Percentiles rank a stretch among this genome's conserved stretches.
These are phyloP conservation scores for Pasiphila rectangulata DNA, from an alignment of 2,888 invertebrate genomes.

Conservation along the genomic window DNA sequence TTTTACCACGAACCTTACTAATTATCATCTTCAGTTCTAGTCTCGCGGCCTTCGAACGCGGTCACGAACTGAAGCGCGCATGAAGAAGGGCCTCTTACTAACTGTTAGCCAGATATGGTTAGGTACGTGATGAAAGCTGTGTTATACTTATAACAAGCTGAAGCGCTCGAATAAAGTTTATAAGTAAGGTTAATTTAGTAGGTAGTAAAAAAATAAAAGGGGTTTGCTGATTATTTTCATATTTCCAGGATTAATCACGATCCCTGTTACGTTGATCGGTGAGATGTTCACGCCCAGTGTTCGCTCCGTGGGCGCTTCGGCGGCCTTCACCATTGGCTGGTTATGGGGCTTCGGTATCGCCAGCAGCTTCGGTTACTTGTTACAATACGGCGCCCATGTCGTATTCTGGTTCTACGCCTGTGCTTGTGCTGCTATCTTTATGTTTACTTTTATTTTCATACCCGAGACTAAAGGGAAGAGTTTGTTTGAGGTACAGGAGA, in stretches of 20 bases:
- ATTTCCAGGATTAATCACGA: background rate
- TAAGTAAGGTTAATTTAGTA: too few species aligned
- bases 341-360: constrained; percentile 10
- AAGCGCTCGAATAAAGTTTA: too few species aligned
- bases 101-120: too few species aligned
- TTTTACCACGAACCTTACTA: too few species aligned
- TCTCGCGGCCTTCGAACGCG: too few species aligned
- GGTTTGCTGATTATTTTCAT: too few species aligned
- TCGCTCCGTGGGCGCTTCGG: background rate
- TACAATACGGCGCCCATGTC: constrained; percentile 13
- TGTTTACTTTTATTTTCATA: constrained; percentile 13
- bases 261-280: background rate
- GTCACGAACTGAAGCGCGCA: too few species aligned
- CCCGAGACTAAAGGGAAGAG: constrained; percentile 89
- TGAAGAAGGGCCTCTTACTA: too few species aligned
- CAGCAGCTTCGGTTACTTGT: constrained; percentile 3
- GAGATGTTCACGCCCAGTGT: background rate
- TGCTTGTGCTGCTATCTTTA: constrained; percentile 14
- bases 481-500: constrained; percentile 1
- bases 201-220: too few species aligned
- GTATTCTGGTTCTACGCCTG: constrained; percentile 19
- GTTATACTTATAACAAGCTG: too few species aligned
- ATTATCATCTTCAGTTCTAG: too few species aligned
- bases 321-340: background rate
- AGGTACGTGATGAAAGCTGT: too few species aligned